Conservation (phyloP, 2,797 vertebrate species). For the Catharus ustulatus region DNA sequence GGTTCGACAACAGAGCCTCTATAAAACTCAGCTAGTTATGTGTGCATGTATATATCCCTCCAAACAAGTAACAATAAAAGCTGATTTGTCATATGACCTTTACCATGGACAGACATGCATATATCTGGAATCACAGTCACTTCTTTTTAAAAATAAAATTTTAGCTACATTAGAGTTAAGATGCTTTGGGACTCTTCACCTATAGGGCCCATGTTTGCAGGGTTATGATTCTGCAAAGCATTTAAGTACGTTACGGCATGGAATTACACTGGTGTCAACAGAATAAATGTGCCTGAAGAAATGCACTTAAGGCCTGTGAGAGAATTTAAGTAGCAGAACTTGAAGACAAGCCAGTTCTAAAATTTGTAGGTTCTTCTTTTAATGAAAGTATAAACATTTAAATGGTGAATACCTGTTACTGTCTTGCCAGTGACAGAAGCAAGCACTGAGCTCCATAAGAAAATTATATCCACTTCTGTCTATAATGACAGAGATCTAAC, state of each 20-base stretch:
- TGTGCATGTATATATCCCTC: neutral
- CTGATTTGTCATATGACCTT: neutral
- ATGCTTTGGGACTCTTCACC: neutral
- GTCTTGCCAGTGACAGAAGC: neutral
- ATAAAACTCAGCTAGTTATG: neutral
- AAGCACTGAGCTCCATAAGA: neutral
- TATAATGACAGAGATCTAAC: neutral
- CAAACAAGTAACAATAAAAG: neutral
- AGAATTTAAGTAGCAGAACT: neutral
- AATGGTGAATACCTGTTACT: neutral
- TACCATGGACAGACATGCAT: fast-evolving
- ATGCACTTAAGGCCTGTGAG: neutral
- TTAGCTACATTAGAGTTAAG: neutral
- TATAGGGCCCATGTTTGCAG: neutral
- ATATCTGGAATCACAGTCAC: neutral
- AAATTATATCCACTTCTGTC: neutral
- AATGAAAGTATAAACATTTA: neutral
- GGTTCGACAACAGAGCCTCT: neutral
- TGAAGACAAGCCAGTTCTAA: neutral
- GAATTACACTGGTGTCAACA: neutral
- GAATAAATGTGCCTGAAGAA: neutral
- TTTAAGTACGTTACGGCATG: neutral
- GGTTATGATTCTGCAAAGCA: neutral
- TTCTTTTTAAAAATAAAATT: neutral
- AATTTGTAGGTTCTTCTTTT: neutral